Evolutionary conservation across 2,797 vertebrate species (phyloP), one percentile per base, ranked within the genome.

Genomic region (Dipus sagitta): DNA sequence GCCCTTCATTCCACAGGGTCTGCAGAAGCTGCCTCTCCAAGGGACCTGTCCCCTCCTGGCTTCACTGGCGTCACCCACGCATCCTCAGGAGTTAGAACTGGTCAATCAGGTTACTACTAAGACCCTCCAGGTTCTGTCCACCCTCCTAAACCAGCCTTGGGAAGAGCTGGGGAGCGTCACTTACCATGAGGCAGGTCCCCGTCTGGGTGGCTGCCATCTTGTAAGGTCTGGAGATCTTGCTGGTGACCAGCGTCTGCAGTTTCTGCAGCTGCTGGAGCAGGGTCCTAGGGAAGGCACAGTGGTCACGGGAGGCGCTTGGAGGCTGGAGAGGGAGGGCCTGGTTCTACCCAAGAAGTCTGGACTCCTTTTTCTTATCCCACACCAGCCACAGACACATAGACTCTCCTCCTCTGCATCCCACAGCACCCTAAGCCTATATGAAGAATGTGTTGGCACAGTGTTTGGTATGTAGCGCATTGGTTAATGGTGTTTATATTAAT

Each of bases 121-220:
- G 4, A 26, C 76, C 75, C 79, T 74, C 30, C 2, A 9, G 76
- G 47, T 42, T 80, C 88, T 65, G 77, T 68, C 60, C 15, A 3
- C 2, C 52, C 7, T 65, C 67, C 58, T 23, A 24, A 65, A 70
- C 67, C 42, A n/a, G 58, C 76, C 58, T 15, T 2, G 28, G 79
- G 83, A n/a, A 54, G 38, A 17, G 10, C 0, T 10, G 24, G 85
- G 38, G 91, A 65, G 21, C 76, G 71, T 47, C 65, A 96, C 97
- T 92, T 98, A 99, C 99, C 99, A 99, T 99, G 85, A 99, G 98
- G 97, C 99, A 99, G 75, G 99, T 99, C 94, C 99, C 99, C 0
- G 99, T 99, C 97, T 99, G 99, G 14, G 99, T 99, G 83, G 99
- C 99, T 67, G 99, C 99, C 96, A 99, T 99, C 98, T 99, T 99